These are phyloP conservation scores for Contarinia nasturtii DNA, from an alignment of 1,140 invertebrate genomes.

Conservation along the genomic window DNA sequence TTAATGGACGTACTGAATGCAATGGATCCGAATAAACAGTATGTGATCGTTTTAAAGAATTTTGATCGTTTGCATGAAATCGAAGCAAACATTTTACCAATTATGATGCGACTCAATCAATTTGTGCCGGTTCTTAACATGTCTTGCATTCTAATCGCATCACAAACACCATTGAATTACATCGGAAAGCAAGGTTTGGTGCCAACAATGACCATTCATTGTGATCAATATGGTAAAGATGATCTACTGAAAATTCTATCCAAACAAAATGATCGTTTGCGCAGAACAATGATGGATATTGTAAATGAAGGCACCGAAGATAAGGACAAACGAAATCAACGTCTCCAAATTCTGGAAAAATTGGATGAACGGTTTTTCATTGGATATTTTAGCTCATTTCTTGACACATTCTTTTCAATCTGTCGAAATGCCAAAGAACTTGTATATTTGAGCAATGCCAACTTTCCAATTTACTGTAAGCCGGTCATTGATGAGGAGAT, in stretches of 20 bases:
- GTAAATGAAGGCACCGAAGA: background rate
- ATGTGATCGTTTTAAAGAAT: constrained; percentile 54
- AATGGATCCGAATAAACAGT: constrained; percentile 21
- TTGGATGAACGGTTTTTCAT: constrained; percentile 42
- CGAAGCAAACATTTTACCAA: constrained; percentile 47
- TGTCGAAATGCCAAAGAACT: constrained; percentile 68
- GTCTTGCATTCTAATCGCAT: constrained; percentile 45
- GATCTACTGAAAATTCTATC: constrained; percentile 56
- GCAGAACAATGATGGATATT: constrained; percentile 9
- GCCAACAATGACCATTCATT: constrained; percentile 42
- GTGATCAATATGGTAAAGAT: constrained; percentile 63
- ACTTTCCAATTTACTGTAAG: constrained; percentile 54
- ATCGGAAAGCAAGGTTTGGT: constrained; percentile 45
- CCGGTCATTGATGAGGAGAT: constrained; percentile 41
- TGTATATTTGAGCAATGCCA: constrained; percentile 44
- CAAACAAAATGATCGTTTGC: constrained; percentile 14
- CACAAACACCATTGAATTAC: constrained; percentile 37
- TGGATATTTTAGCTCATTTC: constrained; percentile 58
- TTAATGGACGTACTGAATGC: constrained; percentile 39
- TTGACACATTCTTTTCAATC: constrained; percentile 60
- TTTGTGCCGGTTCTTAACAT: constrained; percentile 43
- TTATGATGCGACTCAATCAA: constrained; percentile 52
- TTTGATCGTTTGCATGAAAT: constrained; percentile 54
- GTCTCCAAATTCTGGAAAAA: constrained; percentile 11
- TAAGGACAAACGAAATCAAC: background rate